Conservation (phyloP, 2,888 invertebrate species). For the Pyrrhia umbra region DNA sequence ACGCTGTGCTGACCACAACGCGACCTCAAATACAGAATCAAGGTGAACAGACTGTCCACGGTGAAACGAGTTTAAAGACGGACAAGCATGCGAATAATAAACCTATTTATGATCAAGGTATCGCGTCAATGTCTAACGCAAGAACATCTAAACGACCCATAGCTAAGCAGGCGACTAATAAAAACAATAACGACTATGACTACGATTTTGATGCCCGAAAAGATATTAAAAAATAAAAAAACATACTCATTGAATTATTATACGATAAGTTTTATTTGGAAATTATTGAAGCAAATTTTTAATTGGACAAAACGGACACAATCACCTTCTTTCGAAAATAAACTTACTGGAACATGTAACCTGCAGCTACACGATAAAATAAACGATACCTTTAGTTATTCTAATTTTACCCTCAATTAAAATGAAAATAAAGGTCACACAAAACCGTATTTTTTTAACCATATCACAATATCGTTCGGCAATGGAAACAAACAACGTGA, state of each 20-base stretch:
- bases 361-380: background rate
- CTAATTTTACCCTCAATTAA: constrained; percentile 16
- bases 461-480: constrained; percentile 10
- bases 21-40: constrained; percentile 49
- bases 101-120: constrained; percentile 30
- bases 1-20: constrained; percentile 23
- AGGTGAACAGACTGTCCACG: constrained; percentile 48
- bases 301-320: background rate
- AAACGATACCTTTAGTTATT: background rate
- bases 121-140: constrained; percentile 33
- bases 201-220: constrained; percentile 48
- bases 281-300: background rate
- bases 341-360: no score
- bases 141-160: constrained; percentile 21
- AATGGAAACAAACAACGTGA: constrained; percentile 38
- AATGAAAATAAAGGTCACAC: background rate
- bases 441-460: background rate
- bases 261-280: background rate
- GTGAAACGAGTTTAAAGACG: constrained; percentile 48
- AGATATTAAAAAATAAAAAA: constrained; percentile 13
- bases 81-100: constrained; percentile 39
- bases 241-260: constrained; percentile 3
- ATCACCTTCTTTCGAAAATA: no score
- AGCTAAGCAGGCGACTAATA: constrained; percentile 21
- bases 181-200: constrained; percentile 27